Base-by-base conservation (phyloP, 1,140 invertebrate species). In the Panagrolaimus sp. region DNA sequence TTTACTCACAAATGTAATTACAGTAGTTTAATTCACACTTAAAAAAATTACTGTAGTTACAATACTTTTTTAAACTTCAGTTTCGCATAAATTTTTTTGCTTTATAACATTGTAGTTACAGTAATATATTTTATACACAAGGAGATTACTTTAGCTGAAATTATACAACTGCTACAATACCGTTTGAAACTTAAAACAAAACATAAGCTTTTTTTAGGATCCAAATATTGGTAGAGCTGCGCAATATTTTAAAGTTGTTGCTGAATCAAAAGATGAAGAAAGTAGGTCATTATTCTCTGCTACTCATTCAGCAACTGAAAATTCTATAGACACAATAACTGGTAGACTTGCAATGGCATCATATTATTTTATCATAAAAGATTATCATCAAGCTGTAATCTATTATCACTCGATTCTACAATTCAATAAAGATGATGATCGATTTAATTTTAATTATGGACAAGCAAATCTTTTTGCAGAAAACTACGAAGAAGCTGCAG, bases 311-410 rank as follows among this genome's bases (percentile, higher is more conserved):
- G 7, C 2, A 7, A 4, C 31, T 38, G 31, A 38, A 4, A 38
- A n/a, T n/a, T n/a, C 7, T 7, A 2, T 38, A 38, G 31, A 38
- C 31, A 87, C 87, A 9, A 87, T 88, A 62, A 85, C 86, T 71
- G 94, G 94, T 0, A 86, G 95, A 42, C 94, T 97, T 84, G 95
- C 93, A 80, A 97, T 97, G 93, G 92, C 94, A 0, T 94, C 93
- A 0, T 92, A 91, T 47, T 94, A 93, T 84, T 98, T 97, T 84
- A 86, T 98, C 1, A 88, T 92, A 42, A 89, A 89, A 64, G 92
- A 96, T 85, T 98, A 63, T 27, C 16, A 31, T 23, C 5, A 63
- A 11, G 38, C 23, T 48, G 87, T 95, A 9, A 88, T 97, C 9
- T 98, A 97, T 82, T 87, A 98, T 66, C 94, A 93, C 83, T 96